These are phyloP conservation scores for Bimastos eiseni DNA, from an alignment of 2,888 invertebrate genomes.

Conservation along the genomic window DNA sequence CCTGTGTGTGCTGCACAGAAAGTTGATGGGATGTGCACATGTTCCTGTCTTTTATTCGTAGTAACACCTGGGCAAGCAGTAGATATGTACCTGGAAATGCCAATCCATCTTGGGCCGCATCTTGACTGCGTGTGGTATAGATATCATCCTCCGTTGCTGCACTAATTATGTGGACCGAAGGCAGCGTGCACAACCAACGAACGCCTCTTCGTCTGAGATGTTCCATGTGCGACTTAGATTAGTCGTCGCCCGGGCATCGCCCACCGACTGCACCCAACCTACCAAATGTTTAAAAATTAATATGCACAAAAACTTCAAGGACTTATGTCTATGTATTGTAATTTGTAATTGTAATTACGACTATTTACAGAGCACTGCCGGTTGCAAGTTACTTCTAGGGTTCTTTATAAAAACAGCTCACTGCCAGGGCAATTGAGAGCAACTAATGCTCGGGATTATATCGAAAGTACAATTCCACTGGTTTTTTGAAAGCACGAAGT, in stretches of 20 bases:
- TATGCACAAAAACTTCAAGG: background rate
- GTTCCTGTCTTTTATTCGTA: slow-evolving; percentile 24
- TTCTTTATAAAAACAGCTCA: too few relatives aligned
- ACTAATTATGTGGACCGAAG: slow-evolving; percentile 22
- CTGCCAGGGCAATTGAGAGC: too few relatives aligned
- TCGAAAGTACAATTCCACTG: too few relatives aligned
- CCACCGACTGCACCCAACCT: background rate
- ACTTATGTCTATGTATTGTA: too few relatives aligned
- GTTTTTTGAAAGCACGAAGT: too few relatives aligned
- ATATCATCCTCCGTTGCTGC: background rate
- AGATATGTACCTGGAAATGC: slow-evolving; percentile 16
- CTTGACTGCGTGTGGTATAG: slow-evolving; percentile 23
- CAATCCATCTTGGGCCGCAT: background rate
- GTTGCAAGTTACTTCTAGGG: too few relatives aligned
- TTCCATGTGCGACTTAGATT: slow-evolving; percentile 6
- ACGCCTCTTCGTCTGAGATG: background rate
- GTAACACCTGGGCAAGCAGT: slow-evolving; percentile 19
- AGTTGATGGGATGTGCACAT: slow-evolving; percentile 20
- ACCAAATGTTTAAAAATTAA: background rate
- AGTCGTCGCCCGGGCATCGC: background rate
- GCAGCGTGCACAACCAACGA: background rate
- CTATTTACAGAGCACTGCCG: too few relatives aligned
- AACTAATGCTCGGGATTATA: too few relatives aligned
- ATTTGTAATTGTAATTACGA: too few relatives aligned
- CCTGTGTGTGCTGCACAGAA: background rate